Base-by-base conservation (phyloP, 2,888 invertebrate species). In the Macrophya annulata region DNA sequence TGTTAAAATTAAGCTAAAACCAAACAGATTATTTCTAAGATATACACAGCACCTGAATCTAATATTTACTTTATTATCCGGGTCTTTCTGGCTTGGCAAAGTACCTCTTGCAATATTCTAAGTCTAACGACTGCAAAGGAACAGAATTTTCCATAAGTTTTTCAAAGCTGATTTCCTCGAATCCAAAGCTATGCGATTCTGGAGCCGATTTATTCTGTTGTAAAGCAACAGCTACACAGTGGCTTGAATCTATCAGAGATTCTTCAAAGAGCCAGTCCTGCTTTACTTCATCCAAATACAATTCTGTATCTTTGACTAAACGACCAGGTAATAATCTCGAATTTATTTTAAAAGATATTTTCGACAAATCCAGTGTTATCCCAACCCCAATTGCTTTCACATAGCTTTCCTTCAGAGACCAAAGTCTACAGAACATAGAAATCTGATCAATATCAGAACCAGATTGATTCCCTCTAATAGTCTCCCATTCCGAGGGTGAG, bases 371-470 rank as follows among this genome's bases (percentile, higher is more conserved):
- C 87, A 97, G 94, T 0, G 96, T 96, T 84, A 99, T 96, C 48
- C 99, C 99, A 40, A 96, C 94, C 31, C 99, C 99, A 84, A 96
- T 95, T 87, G 99, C 98, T 94, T 99, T 99, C 0, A 98, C 97
- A 92, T 98, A 98, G 92, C 98, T 97, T 93, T 99, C 99, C 93
- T 99, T 99, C 79, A 99, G 94, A 89, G 98, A 97, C 99, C 99
- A 99, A 90, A 97, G 95, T 86, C 99, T 95, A 93, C 97, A 98
- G 93, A 99, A 99, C 91, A 96, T 96, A 21, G 94, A 94, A 55
- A 98, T 94, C 92, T 97, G 96, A n/a, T 96, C 95, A 37, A 91
- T 90, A 88, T 97, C 96, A 4, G 89, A 40, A n/a, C 89, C 89
- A 77, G 93, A 94, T 15, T 93, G 90, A 86, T 94, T 94, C 62